Evolutionary conservation across 1,140 invertebrate species (phyloP).

Genomic region (Thereuonema tuberculata): DNA sequence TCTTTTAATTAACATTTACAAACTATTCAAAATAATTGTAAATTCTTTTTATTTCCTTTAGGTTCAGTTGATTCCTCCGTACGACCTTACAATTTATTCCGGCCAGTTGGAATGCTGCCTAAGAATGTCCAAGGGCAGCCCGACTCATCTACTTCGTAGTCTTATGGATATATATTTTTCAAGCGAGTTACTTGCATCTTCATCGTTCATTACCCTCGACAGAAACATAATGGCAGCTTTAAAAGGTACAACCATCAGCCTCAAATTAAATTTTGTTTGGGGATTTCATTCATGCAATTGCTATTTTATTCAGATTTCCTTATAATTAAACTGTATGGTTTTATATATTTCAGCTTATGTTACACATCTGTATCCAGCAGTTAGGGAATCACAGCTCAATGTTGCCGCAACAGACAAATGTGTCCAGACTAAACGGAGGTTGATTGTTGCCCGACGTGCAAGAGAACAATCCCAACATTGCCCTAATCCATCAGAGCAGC

Average conservation of each 20-base stretch:
- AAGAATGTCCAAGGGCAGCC: neutral
- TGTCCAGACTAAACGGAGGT: neutral
- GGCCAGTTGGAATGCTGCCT: neutral
- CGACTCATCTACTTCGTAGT: neutral
- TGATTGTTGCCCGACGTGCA: no score
- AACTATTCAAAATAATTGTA: no score
- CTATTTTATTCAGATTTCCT: neutral
- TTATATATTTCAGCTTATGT: neutral
- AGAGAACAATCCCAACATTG: no score
- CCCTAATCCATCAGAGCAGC: no score
- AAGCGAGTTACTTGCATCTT: neutral
- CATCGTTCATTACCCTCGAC: neutral
- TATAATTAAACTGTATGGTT: neutral
- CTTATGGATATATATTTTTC: neutral
- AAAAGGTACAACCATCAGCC: neutral
- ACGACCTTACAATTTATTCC: neutral
- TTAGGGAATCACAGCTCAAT: neutral
- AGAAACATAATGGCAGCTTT: neutral
- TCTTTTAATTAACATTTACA: no score
- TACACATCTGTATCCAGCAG: neutral
- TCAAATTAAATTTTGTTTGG: neutral
- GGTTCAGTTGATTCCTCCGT: neutral
- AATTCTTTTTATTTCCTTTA: neutral
- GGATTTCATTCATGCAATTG: neutral
- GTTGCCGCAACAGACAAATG: slow-evolving; percentile 1